Evolutionary conservation across 2,113 vertebrate species (phyloP), one percentile per base, ranked within the genome.

Genomic region (Antennarius striatus): DNA sequence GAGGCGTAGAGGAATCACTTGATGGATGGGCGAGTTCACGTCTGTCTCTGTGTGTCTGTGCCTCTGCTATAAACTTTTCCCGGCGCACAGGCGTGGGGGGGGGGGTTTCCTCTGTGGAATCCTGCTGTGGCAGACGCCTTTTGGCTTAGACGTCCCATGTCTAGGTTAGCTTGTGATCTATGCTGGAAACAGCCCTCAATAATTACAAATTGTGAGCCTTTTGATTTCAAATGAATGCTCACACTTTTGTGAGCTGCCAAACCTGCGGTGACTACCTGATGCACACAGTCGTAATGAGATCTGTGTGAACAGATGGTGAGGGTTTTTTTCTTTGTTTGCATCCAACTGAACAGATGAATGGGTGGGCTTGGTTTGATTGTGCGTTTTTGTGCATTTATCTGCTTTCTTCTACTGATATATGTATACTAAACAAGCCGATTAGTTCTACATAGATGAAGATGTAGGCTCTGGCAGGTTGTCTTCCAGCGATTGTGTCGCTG

Each of bases 231-330:
- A 48, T 46, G 55, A 58, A 52, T 54, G 73, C 80, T 76, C 64
- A 78, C 77, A 73, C 69, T 6, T 17, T 29, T 22, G 22, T 22
- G 22, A 22, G 22, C 22, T 22, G 79, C n/a, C 48, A 68, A 75
- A 12, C 51, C 68, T 80, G 59, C 69, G 62, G 28, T 50, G 40
- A 39, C 46, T 22, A 42, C 45, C 57, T 60, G 14, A 59, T 54
- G 13, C 54, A 53, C 56, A 49, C 36, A 57, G 47, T 61, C 53
- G 62, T 82, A 68, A 60, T 71, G 50, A 50, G 51, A 49, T 42
- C 0, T 48, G 49, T 40, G 49, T 40, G 29, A 73, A 17, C 81
- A 82, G 79, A 85, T 85, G 80, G 68, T 61, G 52, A 17, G 13
- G 17, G 10, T 29, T 68, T 69, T 40, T 61, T 15, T 22, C 22